These are phyloP conservation scores for Dendrophyllia cribrosa DNA, from an alignment of 64 coral and sea anemone genomes.

Conservation along the genomic window DNA sequence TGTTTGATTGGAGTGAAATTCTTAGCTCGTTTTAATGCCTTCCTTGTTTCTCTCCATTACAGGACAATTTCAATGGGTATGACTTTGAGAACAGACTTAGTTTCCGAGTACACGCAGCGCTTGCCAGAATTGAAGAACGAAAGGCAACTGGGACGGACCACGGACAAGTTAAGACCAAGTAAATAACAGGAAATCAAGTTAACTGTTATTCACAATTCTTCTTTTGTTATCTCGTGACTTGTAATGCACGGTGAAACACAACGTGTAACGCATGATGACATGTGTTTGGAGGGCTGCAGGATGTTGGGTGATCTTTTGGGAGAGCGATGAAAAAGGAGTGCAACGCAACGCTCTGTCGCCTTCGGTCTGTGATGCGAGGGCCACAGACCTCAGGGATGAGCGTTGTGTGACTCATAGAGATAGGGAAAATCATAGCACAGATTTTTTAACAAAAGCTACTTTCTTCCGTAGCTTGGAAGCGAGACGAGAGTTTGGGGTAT, in stretches of 20 bases:
- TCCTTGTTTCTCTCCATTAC: not conserved
- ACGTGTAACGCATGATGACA: not conserved
- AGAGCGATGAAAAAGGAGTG: too few species aligned
- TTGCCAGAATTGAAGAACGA: conserved; percentile 89
- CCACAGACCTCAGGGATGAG: too few species aligned
- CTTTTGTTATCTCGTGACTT: not conserved
- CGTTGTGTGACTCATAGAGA: not conserved
- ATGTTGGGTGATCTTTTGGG: too few species aligned
- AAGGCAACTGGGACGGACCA: not conserved
- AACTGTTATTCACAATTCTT: not conserved
- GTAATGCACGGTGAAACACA: not conserved
- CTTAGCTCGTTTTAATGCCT: not conserved
- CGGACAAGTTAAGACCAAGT: not conserved
- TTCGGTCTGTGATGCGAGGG: too few species aligned
- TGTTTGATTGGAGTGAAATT: not conserved
- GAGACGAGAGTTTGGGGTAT: not conserved
- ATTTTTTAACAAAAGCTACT: not conserved
- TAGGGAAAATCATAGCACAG: not conserved
- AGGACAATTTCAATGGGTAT: conserved; percentile 92
- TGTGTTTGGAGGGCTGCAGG: too few species aligned
- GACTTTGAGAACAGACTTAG: conserved; percentile 94
- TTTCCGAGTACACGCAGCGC: conserved; percentile 88
- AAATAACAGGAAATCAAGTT: not conserved
- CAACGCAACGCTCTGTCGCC: too few species aligned
- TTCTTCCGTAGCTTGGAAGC: not conserved